phyloP scores from a whole-genome alignment of 2,113 vertebrate species.

The Hoplias malabaricus region DNA sequence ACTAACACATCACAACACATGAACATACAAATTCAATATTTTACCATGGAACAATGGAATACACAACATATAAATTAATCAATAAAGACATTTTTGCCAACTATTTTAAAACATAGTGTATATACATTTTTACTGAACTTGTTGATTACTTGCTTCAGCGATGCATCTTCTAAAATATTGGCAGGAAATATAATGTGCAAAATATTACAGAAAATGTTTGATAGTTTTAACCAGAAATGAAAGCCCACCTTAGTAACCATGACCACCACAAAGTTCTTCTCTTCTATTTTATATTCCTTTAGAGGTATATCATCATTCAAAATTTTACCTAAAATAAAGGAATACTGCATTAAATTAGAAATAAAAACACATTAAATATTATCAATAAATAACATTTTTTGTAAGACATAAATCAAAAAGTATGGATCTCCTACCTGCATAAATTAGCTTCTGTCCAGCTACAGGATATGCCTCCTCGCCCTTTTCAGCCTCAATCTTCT shows the following conservation, averaged over 20 bases:
- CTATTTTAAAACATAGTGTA: no score
- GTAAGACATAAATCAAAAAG: not conserved
- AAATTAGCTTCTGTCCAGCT: slow-evolving; percentile 75
- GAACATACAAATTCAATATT: no score
- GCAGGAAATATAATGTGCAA: no score
- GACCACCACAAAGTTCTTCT: slow-evolving; percentile 79
- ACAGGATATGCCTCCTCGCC: slow-evolving; percentile 73
- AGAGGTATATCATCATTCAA: slow-evolving; percentile 72
- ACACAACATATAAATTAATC: no score
- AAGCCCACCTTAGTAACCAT: slow-evolving; percentile 76
- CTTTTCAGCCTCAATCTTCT: slow-evolving; percentile 72
- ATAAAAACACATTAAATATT: not conserved
- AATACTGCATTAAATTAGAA: not conserved
- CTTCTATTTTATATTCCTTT: slow-evolving; percentile 77
- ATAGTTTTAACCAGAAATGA: no score
- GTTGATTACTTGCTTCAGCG: no score
- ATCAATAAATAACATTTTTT: not conserved
- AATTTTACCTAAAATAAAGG: slow-evolving; percentile 69
- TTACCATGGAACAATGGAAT: no score
- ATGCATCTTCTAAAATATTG: no score
- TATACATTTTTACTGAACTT: no score
- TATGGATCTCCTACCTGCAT: slow-evolving; percentile 69
- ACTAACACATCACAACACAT: no score
- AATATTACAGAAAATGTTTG: no score
- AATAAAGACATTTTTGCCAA: no score